phyloP scores from a whole-genome alignment of 2,113 vertebrate genomes.

The Cheirogaleus medius region DNA sequence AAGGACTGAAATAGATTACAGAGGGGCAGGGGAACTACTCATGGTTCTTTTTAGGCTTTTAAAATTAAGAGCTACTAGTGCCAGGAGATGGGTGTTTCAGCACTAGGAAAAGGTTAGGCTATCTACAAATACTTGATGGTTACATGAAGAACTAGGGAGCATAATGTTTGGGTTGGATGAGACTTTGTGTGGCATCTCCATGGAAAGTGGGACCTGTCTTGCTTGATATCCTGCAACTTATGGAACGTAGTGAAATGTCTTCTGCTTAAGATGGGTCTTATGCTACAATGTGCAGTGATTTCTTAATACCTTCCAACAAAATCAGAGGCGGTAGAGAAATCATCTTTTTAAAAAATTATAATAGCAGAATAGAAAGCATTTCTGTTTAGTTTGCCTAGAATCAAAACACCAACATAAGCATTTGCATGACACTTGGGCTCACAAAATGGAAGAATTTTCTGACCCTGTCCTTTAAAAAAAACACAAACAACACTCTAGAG shows the following conservation, averaged over 20 bases:
- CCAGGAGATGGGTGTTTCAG: not conserved
- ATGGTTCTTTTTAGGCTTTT: not conserved
- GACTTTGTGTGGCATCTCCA: not conserved
- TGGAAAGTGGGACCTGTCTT: not conserved
- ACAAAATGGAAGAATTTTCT: conserved; percentile 30
- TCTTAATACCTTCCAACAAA: conserved; percentile 17
- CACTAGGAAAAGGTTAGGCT: not conserved
- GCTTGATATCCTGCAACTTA: not conserved
- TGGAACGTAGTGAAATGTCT: not conserved
- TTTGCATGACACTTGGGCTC: conserved; percentile 3
- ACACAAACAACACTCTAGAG: not conserved
- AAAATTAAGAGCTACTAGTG: not conserved
- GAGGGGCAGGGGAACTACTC: not conserved
- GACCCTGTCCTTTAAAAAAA: not conserved
- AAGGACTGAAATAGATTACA: not conserved
- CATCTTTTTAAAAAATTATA: conserved; percentile 15
- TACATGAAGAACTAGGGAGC: not conserved
- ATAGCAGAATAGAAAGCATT: not conserved
- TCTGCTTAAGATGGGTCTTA: not conserved
- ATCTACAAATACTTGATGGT: not conserved
- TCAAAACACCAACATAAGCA: not conserved
- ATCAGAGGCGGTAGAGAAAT: not conserved
- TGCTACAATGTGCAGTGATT: not conserved
- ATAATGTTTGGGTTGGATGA: not conserved
- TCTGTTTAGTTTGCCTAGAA: conserved; percentile 35